Base-by-base conservation (phyloP, 1,140 invertebrate genomes). In the Drosophila orena region DNA sequence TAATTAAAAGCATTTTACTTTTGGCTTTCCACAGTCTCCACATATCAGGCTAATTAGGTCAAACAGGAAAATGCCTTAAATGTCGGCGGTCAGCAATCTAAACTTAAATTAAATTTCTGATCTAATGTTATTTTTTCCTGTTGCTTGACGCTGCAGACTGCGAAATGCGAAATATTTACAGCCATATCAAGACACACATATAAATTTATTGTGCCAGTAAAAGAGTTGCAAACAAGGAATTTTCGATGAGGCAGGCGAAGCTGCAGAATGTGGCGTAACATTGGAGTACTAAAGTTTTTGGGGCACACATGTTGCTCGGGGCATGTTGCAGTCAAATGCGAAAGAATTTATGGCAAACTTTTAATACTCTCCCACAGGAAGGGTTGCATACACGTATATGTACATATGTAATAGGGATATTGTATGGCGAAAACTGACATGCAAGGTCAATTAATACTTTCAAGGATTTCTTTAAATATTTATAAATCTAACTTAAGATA, bases 191-290 rank as follows among this genome's bases (percentile, higher is more conserved):
- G 43, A 74, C 74, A 43, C 52, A 64, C 83, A 86, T 69, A 79
- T 77, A 77, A 83, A 89, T 79, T 88, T 88, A 83, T 79, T 88
- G 66, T 69, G 70, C 58, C 60, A 53, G 44, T 46, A 46, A 80
- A 66, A 74, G 54, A 72, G 44, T 80, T 80, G 77, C 57, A 77
- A 59, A 58, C 55, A 24, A 44, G 37, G 34, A 74, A 73, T 55
- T 34, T 35, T 52, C 24, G 38, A 47, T 37, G 35, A n/a, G 24
- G 44, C 22, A 30, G 24, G 57, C 20, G 20, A 40, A 47, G 50
- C 46, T 60, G n/a, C 24, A 40, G 44, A 42, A 60, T 52, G 64
- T 65, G 37, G 60, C 35, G 52, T 57, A 55, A 44, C 27, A 43
- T 22, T 12, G 56, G 30, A 69, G 38, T 35, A 43, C 59, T 52